These are phyloP conservation scores for Megalopta genalis DNA, from an alignment of 1,140 invertebrate species.

Conservation along the genomic window DNA sequence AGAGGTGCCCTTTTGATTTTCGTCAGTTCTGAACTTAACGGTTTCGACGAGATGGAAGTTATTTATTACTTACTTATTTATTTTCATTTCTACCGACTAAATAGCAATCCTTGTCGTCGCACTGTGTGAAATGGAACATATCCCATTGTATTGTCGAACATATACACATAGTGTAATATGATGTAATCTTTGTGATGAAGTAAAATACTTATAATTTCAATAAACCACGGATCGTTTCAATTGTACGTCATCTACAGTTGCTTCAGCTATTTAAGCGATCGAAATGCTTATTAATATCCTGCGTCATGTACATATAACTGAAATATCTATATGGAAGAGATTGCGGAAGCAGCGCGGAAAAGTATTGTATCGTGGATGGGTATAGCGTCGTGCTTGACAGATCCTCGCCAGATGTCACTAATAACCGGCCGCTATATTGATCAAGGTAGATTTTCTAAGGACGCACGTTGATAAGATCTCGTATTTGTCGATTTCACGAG, in stretches of 20 bases:
- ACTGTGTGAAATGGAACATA: constrained; percentile 17
- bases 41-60: neutral
- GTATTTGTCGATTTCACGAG: constrained; percentile 55
- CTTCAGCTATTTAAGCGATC: neutral
- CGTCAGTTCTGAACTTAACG: neutral
- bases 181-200: constrained; percentile 49
- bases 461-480: constrained; percentile 63
- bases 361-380: constrained; percentile 7
- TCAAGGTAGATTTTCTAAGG: constrained; percentile 66
- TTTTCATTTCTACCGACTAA: constrained; percentile 12
- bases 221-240: constrained; percentile 57
- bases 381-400: constrained; percentile 22
- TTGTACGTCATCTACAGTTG: neutral
- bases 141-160: constrained; percentile 36
- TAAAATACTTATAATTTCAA: constrained; percentile 63
- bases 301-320: neutral
- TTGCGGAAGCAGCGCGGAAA: neutral
- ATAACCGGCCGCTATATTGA: constrained; percentile 60
- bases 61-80: constrained; percentile 40
- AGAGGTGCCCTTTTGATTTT: constrained; percentile 14
- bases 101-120: constrained; percentile 22
- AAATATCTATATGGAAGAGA: neutral
- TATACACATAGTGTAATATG: constrained; percentile 38
- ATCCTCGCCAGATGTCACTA: constrained; percentile 56
- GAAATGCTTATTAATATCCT: neutral